Evolutionary conservation across 2,113 vertebrate genomes (phyloP), one percentile per base, ranked within the genome.

Genomic region (Etia nguti): DNA sequence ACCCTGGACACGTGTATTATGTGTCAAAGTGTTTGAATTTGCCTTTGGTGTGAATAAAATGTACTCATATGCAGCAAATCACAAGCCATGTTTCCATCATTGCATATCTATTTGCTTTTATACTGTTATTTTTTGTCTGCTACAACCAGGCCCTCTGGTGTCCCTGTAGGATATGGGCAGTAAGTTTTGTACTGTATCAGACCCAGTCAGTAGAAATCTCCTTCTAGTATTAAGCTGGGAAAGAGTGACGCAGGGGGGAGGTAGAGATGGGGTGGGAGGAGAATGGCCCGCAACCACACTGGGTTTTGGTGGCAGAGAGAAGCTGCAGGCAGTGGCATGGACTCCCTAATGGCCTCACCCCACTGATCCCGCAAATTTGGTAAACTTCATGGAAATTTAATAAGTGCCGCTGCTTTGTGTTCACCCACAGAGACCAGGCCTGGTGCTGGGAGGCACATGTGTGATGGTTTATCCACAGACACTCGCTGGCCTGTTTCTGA

Each of bases 301-400:
- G 86, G 83, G 81, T 80, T 81, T 89, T 86, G 87, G 92, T 88
- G 89, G 70, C 82, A 79, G 89, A 86, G 83, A 92, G 93, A 92
- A 93, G 95, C 96, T 94, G 75, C 41, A 91, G 95, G 95, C 94
- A 52, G 94, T 57, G 82, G 89, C 83, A 93, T 46, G 73, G 91
- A 87, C 90, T 94, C 90, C 94, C 95, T 82, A 86, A 95, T 24
- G 94, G 94, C 93, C 90, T 96, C 89, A 94, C 93, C 90, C 94
- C 82, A 88, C 93, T 89, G 93, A 96, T 94, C 94, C 93, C 88
- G 87, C 95, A 97, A 96, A 97, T 96, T 96, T 86, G 89, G 96
- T 97, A 95, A 96, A 96, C 95, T 96, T 97, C 94, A 95, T 96
- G 95, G 96, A 96, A 96, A 97, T 96, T 92, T 96, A 97, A 97